Conservation (phyloP, 2,113 vertebrate genomes). For the Zosterops japonicus region DNA sequence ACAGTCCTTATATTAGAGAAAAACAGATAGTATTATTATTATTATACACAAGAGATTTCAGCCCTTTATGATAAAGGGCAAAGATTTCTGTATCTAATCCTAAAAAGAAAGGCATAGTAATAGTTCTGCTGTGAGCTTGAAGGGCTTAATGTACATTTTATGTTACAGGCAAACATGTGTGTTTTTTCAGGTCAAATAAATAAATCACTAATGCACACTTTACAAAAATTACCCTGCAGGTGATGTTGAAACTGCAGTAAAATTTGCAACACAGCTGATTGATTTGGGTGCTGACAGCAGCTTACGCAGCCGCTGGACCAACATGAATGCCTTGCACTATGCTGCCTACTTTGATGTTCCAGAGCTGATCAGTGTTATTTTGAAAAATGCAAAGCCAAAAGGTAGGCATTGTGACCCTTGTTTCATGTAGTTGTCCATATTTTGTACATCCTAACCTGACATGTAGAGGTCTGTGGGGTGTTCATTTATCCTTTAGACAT, state of each 20-base stretch:
- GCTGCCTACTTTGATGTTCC: conserved; percentile 98
- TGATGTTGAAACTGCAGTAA: conserved; percentile 87
- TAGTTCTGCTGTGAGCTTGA: background rate
- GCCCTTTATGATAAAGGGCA: background rate
- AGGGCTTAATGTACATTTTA: background rate
- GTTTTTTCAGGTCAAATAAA: background rate
- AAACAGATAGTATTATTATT: background rate
- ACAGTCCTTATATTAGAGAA: background rate
- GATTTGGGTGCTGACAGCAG: conserved; percentile 87
- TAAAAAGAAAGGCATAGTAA: background rate
- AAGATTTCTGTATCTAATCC: background rate
- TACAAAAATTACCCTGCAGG: conserved; percentile 74
- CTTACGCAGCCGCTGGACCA: conserved; percentile 95
- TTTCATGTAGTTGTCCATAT: background rate
- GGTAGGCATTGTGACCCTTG: conserved; percentile 73
- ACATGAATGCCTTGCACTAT: conserved; percentile 98
- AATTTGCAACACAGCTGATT: conserved; percentile 87
- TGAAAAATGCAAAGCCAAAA: conserved; percentile 89
- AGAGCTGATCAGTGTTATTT: conserved; percentile 86
- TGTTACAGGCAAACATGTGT: background rate
- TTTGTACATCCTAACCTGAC: background rate
- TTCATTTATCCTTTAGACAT: background rate
- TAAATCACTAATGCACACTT: background rate
- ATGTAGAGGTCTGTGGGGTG: background rate
- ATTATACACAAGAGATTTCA: background rate